Conservation (phyloP, 53 echinoderm and acorn worm species). For the Holothuria scabra region DNA sequence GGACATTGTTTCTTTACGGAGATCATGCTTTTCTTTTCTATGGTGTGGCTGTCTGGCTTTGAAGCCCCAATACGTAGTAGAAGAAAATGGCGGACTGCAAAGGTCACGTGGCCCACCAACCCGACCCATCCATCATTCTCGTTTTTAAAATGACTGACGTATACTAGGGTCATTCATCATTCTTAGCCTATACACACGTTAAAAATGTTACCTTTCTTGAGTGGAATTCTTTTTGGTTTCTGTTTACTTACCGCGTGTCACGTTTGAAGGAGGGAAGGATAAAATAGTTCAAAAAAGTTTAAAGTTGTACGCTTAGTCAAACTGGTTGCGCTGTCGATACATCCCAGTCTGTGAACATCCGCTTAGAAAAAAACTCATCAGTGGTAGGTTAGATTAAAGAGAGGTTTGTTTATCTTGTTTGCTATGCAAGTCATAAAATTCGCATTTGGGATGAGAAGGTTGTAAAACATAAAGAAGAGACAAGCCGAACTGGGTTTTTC, state of each 20-base stretch:
- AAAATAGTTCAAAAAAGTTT: too few relatives aligned
- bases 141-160: slow-evolving; percentile 36
- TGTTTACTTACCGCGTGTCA: too few relatives aligned
- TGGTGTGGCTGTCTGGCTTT: slow-evolving; percentile 25
- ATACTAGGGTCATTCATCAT: slow-evolving; percentile 19
- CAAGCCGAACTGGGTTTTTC: slow-evolving; percentile 3
- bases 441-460: slow-evolving; percentile 12
- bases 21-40: slow-evolving; percentile 25
- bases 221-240: too few relatives aligned
- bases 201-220: slow-evolving; percentile 30
- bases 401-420: slow-evolving; percentile 28
- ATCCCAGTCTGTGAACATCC: too few relatives aligned
- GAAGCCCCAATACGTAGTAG: background rate
- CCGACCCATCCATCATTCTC: slow-evolving; percentile 37
- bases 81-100: slow-evolving; percentile 32
- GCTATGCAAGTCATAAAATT: slow-evolving; percentile 31
- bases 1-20: slow-evolving; percentile 33
- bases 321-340: too few relatives aligned
- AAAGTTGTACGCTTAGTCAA: too few relatives aligned
- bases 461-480: slow-evolving; percentile 15
- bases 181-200: background rate
- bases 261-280: too few relatives aligned
- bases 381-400: background rate
- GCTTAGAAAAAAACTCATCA: too few relatives aligned
- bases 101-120: slow-evolving; percentile 18